These are phyloP conservation scores for Acipenser ruthenus DNA, from an alignment of 2,797 vertebrate species.

Conservation along the genomic window DNA sequence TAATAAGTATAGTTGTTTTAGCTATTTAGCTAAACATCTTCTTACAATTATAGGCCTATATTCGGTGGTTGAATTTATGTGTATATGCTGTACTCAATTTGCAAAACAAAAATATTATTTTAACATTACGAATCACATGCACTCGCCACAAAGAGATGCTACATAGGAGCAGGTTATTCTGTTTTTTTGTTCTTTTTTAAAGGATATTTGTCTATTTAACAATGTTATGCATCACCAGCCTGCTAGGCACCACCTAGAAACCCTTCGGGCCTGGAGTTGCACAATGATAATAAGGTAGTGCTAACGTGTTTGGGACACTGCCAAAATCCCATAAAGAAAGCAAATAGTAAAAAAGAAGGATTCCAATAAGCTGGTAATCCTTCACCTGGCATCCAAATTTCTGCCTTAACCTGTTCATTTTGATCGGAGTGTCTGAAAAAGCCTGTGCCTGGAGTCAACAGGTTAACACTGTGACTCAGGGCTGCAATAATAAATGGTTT, in stretches of 20 bases:
- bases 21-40: too few species aligned
- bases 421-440: slow-evolving; percentile 55
- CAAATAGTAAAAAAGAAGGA: slow-evolving; percentile 41
- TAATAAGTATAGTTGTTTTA: too few species aligned
- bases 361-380: slow-evolving; percentile 55
- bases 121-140: too few species aligned
- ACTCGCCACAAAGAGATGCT: too few species aligned
- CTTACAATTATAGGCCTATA: too few species aligned
- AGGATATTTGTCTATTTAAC: not conserved
- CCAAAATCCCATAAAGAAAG: slow-evolving; percentile 50
- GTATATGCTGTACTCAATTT: too few species aligned
- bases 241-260: slow-evolving; percentile 74
- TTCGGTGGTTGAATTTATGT: too few species aligned
- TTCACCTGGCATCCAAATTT: slow-evolving; percentile 45
- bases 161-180: too few species aligned
- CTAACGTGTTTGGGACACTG: slow-evolving; percentile 73
- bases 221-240: slow-evolving; percentile 63
- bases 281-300: slow-evolving; percentile 65
- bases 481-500: slow-evolving; percentile 87
- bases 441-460: slow-evolving; percentile 48
- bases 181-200: slow-evolving; percentile 32
- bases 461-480: slow-evolving; percentile 71
- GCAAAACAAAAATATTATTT: too few species aligned
- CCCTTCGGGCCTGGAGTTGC: slow-evolving; percentile 68
- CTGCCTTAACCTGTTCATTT: slow-evolving; percentile 63